phyloP scores from a whole-genome alignment of 2,888 invertebrate genomes.

The Lepetodrilus schrolli region DNA sequence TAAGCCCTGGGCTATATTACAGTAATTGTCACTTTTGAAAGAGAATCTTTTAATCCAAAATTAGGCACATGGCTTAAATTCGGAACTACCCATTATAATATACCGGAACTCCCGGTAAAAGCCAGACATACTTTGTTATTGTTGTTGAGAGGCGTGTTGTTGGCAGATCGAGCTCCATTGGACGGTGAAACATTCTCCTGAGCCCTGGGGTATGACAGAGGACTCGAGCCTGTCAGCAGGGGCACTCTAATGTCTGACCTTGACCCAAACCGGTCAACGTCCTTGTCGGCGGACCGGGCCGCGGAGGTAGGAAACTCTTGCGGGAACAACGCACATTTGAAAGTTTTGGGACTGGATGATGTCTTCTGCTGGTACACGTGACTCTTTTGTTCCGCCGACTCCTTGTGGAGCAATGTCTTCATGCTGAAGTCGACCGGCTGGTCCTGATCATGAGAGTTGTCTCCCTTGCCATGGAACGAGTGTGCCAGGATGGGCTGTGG shows the following conservation, averaged over 20 bases:
- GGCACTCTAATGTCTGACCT: not conserved
- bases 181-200: constrained; percentile 5
- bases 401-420: constrained; percentile 52
- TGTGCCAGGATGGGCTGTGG: not conserved
- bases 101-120: no score
- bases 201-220: not conserved
- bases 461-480: not conserved
- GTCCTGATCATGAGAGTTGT: constrained; percentile 33
- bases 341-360: not conserved
- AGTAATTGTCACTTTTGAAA: no score
- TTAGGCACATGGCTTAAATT: no score
- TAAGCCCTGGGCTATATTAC: no score
- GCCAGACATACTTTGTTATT: no score
- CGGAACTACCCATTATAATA: no score
- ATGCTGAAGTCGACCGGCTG: constrained; percentile 61
- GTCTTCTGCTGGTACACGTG: not conserved
- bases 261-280: constrained; percentile 7
- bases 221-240: not conserved
- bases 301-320: constrained; percentile 27
- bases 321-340: constrained; percentile 17
- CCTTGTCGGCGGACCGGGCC: not conserved
- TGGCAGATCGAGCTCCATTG: not conserved
- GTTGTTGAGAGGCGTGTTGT: not conserved
- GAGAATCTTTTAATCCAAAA: no score
- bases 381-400: constrained; percentile 26